Base-by-base conservation (phyloP, 1,140 invertebrate genomes). In the Pseudomyrmex concolor region DNA sequence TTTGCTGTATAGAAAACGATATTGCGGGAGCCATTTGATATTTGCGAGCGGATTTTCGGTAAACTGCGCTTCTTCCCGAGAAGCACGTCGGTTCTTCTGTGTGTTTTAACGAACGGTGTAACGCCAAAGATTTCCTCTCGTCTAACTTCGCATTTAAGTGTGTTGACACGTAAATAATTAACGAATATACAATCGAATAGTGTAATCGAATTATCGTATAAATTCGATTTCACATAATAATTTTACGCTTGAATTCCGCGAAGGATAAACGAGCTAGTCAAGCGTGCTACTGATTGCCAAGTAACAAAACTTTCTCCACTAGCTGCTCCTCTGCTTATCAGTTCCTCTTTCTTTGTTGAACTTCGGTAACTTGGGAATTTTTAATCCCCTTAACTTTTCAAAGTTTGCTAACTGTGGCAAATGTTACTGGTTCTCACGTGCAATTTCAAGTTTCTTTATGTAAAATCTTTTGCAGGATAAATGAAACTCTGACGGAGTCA, bases 1-100 rank as follows among this genome's bases (percentile, higher is more conserved):
- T 78, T 78, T 57, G 15, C 25, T 51, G 34, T 67, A 45, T 10
- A 34, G 3, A 25, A 70, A 57, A 78, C 34, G 34, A 15, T 68
- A 77, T 77, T 68, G 74, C 74, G 51, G 34, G 68, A 68, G 43
- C 51, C 68, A 43, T n/a, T 51, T 57, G 70, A 78, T 70, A 78
- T 78, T 78, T 78, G 76, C 51, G 10, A 70, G 10, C 17, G 70
- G 15, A 57, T 78, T 78, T 70, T 25, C n/a, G 13, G 19, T 48
- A 78, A 78, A 78, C 51, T 66, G 45, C 12, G 45, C 73, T 57
- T 78, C 76, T 70, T 78, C 19, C 34, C 51, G 63, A 15, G 25
- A 68, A 67, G 12, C 15, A 51, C 10, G 12, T 19, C 48, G 17
- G 4, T 34, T 57, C 17, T 17, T 68, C 9, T 19, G 10, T 54